These are phyloP conservation scores for Parascotia fuliginaria DNA, from an alignment of 2,888 invertebrate species.

Conservation along the genomic window DNA sequence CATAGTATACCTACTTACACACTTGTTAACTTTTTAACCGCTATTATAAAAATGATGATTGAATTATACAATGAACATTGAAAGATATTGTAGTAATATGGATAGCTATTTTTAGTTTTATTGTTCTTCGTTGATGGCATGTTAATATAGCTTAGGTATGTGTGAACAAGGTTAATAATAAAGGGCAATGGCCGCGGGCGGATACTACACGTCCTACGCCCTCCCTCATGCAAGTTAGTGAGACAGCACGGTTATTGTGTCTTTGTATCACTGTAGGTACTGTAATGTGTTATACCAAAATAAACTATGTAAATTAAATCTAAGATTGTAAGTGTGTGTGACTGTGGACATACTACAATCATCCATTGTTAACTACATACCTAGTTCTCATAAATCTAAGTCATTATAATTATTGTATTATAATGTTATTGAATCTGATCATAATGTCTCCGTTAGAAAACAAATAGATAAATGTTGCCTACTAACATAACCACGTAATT, in stretches of 20 bases:
- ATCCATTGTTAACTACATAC: too few species aligned
- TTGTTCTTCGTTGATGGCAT: conserved; percentile 19
- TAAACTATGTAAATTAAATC: too few species aligned
- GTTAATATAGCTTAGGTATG: conserved; percentile 42
- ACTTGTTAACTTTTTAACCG: too few species aligned
- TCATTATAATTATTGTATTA: too few species aligned
- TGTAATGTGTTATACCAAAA: too few species aligned
- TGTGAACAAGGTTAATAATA: conserved; percentile 63
- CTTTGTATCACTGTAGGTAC: not conserved
- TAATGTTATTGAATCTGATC: too few species aligned
- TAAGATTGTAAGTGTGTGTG: too few species aligned
- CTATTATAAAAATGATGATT: not conserved
- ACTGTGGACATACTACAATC: too few species aligned
- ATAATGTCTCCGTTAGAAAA: too few species aligned
- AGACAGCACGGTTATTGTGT: conserved; percentile 21
- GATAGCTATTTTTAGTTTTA: conserved; percentile 21
- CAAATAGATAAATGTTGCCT: too few species aligned
- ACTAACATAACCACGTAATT: too few species aligned
- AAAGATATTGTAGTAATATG: conserved; percentile 8
- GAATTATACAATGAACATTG: not conserved
- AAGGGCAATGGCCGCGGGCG: conserved; percentile 65
- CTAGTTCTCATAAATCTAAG: too few species aligned
- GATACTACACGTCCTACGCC: conserved; percentile 60
- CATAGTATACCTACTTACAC: not conserved
- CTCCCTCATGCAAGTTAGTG: conserved; percentile 39